phyloP scores from a whole-genome alignment of 92 coral and sea anemone species.

The Phenganax subtilis region DNA sequence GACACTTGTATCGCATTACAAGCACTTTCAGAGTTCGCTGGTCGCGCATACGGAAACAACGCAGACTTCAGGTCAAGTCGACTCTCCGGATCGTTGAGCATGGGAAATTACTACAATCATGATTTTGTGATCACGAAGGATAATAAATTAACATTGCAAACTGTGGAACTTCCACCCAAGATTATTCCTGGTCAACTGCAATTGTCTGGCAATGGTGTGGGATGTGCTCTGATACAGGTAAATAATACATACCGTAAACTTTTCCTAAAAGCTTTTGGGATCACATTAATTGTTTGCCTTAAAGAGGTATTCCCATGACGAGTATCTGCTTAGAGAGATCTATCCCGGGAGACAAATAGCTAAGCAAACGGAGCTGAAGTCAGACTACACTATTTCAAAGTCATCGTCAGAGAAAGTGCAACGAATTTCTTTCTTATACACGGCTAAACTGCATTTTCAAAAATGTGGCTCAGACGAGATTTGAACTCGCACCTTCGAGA shows the following conservation, averaged over 20 bases:
- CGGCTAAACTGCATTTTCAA: too few species aligned
- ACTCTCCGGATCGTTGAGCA: constrained; percentile 45
- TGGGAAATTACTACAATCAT: constrained; percentile 43
- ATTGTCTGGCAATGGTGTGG: constrained; percentile 58
- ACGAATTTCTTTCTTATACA: too few species aligned
- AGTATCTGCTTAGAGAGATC: too few species aligned
- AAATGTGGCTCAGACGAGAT: too few species aligned
- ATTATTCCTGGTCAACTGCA: constrained; percentile 38
- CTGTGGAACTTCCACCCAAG: constrained; percentile 53
- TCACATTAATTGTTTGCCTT: too few species aligned
- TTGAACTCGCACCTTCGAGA: too few species aligned
- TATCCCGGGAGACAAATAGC: too few species aligned
- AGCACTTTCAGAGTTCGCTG: constrained; percentile 76
- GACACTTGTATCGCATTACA: constrained; percentile 93
- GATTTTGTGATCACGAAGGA: constrained; percentile 54
- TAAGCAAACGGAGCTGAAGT: too few species aligned
- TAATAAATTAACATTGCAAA: constrained; percentile 72
- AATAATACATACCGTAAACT: background rate
- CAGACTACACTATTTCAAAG: too few species aligned
- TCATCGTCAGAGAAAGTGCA: too few species aligned
- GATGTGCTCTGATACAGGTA: constrained; percentile 89
- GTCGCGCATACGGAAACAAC: constrained; percentile 47
- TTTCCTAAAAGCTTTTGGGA: too few species aligned
- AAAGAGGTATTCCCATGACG: too few species aligned
- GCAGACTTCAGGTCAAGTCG: constrained; percentile 48